Evolutionary conservation across 2,797 vertebrate genomes (phyloP), one percentile per base, ranked within the genome.

Genomic region (Ibycter americanus): DNA sequence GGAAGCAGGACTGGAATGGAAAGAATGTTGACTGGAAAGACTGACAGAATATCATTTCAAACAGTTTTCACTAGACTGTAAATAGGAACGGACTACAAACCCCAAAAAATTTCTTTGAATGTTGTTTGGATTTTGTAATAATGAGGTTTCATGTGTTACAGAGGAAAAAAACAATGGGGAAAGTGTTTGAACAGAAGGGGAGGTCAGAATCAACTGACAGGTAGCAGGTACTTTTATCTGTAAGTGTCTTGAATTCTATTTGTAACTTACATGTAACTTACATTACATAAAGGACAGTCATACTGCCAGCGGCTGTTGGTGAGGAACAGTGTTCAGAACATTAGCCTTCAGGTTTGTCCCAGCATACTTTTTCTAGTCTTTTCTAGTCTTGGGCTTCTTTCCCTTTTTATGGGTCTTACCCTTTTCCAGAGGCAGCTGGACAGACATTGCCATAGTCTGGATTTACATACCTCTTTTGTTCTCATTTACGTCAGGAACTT

Each of bases 1-100:
- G 93, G 87, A 95, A 95, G 76, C 34, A 5, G 89, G 67, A 61
- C 83, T 95, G 83, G 71, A 73, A 90, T 95, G 96, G 89, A 94
- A 97, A 66, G 92, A 96, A 93, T 94, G 87, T 81, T 6, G 12
- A 70, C 73, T 92, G 73, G 80, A 87, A 86, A 74, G 63, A 89
- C 49, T 59, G 80, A 44, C 59, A 67, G 52, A 94, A 87, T 52
- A 70, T 55, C 67, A 84, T 70, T 94, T 90, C 82, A 77, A 90
- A 94, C 81, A 40, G 65, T 89, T 96, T 91, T 89, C 42, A 44
- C 49, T 80, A 55, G 42, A 47, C 49, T 89, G 67, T 82, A 89
- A 89, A 61, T 88, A 87, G 56, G 21, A 90, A 74, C 6, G 38
- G 83, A 62, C 44, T 63, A 67, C 38, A 86, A 73, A 94, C 90